phyloP scores from a whole-genome alignment of 2,113 vertebrate species.

The Fulica atra region DNA sequence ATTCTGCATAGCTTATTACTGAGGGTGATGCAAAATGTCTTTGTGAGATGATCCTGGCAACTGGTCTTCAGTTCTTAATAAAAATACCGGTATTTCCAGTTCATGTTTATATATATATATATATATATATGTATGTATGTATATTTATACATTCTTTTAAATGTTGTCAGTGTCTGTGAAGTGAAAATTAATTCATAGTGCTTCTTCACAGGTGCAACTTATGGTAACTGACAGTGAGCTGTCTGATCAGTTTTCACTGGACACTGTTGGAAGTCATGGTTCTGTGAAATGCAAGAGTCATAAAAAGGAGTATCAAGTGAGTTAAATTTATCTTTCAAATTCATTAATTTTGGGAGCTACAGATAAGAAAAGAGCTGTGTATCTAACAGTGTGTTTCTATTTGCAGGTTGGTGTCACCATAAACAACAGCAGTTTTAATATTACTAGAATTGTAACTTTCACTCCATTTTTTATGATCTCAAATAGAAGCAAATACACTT shows the following conservation, averaged over 20 bases:
- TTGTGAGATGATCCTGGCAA: background rate
- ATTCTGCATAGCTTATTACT: background rate
- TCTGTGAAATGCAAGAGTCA: constrained; percentile 92
- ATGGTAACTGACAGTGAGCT: constrained; percentile 95
- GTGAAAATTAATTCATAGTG: background rate
- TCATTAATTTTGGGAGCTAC: background rate
- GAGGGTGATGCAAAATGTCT: background rate
- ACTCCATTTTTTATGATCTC: constrained; percentile 94
- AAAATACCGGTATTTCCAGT: background rate
- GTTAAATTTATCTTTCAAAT: constrained; percentile 15
- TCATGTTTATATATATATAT: background rate
- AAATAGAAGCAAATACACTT: constrained; percentile 87
- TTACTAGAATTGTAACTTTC: constrained; percentile 96
- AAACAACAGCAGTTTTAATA: constrained; percentile 92
- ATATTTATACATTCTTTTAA: background rate
- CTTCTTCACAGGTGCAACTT: constrained; percentile 85
- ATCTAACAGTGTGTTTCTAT: background rate
- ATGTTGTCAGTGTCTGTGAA: background rate
- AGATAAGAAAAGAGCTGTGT: background rate
- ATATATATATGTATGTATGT: background rate
- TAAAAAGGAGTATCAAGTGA: constrained; percentile 90
- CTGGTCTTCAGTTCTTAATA: background rate
- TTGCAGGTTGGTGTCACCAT: constrained; percentile 94
- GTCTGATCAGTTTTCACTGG: constrained; percentile 94
- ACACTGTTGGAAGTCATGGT: constrained; percentile 95